Conservation (phyloP, 2,888 invertebrate genomes). For the Colletes collaris region DNA sequence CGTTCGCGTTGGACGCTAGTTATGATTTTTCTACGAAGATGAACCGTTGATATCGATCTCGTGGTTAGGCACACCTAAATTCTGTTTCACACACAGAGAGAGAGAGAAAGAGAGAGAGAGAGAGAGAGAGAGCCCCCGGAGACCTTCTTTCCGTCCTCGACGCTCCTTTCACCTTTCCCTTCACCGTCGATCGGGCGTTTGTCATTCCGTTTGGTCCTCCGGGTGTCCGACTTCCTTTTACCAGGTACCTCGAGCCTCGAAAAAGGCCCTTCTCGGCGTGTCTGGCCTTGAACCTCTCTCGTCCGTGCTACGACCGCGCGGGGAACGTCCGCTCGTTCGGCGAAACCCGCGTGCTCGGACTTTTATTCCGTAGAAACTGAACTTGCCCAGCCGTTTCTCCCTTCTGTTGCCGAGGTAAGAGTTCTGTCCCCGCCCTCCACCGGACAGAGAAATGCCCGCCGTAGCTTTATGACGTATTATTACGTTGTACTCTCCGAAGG, state of each 20-base stretch:
- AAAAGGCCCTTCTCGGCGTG: conserved; percentile 66
- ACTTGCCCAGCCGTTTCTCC: conserved; percentile 6
- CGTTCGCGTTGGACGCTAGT: conserved; percentile 3
- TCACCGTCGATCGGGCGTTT: conserved; percentile 75
- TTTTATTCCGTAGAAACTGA: conserved; percentile 37
- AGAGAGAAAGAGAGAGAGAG: not conserved
- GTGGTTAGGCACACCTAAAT: conserved; percentile 63
- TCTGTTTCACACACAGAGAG: conserved; percentile 34
- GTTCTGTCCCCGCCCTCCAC: not conserved
- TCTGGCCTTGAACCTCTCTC: conserved; percentile 62
- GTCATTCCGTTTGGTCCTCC: conserved; percentile 79
- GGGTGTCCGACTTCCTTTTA: conserved; percentile 78
- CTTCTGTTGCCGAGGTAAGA: conserved; percentile 15
- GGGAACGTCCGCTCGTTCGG: conserved; percentile 9
- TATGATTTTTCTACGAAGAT: conserved; percentile 49
- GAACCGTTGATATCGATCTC: conserved; percentile 63
- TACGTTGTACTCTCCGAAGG: conserved; percentile 52
- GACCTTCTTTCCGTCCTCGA: conserved; percentile 53
- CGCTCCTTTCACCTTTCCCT: conserved; percentile 79
- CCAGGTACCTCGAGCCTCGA: conserved; percentile 69
- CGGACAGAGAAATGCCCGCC: conserved; percentile 55
- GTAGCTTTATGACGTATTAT: conserved; percentile 62
- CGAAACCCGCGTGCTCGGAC: conserved; percentile 15
- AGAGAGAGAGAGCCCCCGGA: not conserved
- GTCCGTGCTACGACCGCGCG: conserved; percentile 1